These are phyloP conservation scores for Hydrolagus affinis DNA, from an alignment of 2,113 vertebrate genomes.

Conservation along the genomic window DNA sequence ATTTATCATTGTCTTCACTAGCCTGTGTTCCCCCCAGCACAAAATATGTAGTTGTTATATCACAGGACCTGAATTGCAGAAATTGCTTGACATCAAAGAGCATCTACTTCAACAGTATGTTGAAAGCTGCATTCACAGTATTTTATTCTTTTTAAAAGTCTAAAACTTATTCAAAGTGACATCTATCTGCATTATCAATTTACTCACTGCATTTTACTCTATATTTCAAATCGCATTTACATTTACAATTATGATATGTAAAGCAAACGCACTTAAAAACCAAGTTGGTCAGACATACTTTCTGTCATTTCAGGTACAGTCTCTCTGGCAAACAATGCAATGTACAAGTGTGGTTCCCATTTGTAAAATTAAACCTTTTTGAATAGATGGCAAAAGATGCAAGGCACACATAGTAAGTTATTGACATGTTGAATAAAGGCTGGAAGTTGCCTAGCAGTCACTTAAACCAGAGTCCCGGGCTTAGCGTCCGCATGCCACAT, in stretches of 20 bases:
- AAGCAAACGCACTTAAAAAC: background rate
- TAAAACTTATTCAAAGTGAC: background rate
- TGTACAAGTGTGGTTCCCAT: background rate
- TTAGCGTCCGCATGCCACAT: slow-evolving; percentile 89
- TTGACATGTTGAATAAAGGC: slow-evolving; percentile 36
- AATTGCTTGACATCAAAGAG: background rate
- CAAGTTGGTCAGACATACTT: background rate
- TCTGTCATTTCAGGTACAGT: slow-evolving; percentile 15
- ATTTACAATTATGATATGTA: background rate
- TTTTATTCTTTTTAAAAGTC: too few relatives aligned
- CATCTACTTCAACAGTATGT: slow-evolving; percentile 7
- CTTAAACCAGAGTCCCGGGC: slow-evolving; percentile 89
- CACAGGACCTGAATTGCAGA: background rate
- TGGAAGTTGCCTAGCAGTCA: slow-evolving; percentile 21
- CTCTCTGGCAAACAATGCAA: background rate
- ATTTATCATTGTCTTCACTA: background rate
- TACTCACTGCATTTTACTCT: background rate
- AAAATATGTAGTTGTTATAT: background rate
- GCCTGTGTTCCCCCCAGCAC: slow-evolving; percentile 7
- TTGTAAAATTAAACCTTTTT: slow-evolving; percentile 18
- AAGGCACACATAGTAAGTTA: slow-evolving; percentile 67
- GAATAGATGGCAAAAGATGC: slow-evolving; percentile 39
- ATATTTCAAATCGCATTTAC: background rate
- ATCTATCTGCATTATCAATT: background rate
- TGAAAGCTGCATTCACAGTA: slow-evolving; percentile 28